A percentile compares a stretch with the other conserved stretches of the same genome.
Evolutionary conservation across 2,113 vertebrate species (phyloP).

Genomic region (Ochotona princeps): DNA sequence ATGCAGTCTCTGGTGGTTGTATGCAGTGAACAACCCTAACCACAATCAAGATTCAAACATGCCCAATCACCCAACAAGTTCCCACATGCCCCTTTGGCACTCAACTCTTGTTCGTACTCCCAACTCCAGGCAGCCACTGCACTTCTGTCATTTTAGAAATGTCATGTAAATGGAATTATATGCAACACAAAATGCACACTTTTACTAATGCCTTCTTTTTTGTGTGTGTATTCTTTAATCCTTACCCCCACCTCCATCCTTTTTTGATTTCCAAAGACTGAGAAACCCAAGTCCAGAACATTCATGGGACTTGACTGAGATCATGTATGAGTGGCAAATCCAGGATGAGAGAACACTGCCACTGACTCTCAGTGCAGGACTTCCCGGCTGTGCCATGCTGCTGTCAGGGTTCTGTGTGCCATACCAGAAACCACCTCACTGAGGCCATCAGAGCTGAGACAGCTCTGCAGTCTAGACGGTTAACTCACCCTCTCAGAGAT

Average conservation of each 20-base stretch:
- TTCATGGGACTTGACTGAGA: not conserved
- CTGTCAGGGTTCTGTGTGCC: not conserved
- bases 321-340: not conserved
- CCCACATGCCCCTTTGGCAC: not conserved
- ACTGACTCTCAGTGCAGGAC: not conserved
- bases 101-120: not conserved
- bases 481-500: not conserved
- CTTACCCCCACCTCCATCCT: not conserved
- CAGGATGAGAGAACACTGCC: not conserved
- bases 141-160: conserved; percentile 4
- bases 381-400: not conserved
- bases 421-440: not conserved
- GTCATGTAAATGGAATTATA: not conserved
- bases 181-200: not conserved
- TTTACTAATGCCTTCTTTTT: not conserved
- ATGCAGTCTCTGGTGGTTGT: not conserved
- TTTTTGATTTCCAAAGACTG: conserved; percentile 23
- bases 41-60: not conserved
- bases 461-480: not conserved
- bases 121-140: not conserved
- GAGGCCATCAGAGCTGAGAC: not conserved
- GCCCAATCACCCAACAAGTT: not conserved
- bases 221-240: not conserved
- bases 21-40: not conserved
- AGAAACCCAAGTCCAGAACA: not conserved